A percentile compares a stretch with the other conserved stretches of the same genome.
These are phyloP conservation scores for Polydrusus tereticollis DNA, from an alignment of 2,888 invertebrate genomes.

Conservation along the genomic window DNA sequence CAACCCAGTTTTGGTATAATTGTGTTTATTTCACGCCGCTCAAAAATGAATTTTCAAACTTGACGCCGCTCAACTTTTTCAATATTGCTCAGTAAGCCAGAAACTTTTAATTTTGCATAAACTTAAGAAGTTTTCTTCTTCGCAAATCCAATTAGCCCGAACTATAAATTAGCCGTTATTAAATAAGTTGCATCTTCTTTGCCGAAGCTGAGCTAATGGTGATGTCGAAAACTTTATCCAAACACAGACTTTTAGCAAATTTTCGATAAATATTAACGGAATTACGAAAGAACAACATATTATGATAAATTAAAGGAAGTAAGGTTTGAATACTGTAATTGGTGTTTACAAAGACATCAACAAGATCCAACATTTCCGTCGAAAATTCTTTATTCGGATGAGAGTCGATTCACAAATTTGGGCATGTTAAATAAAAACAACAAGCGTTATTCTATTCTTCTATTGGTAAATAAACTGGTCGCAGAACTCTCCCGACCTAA, in stretches of 20 bases:
- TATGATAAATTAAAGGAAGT: too few species aligned
- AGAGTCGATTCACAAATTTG: too few species aligned
- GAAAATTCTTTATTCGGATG: too few species aligned
- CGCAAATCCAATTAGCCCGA: slow-evolving; percentile 39
- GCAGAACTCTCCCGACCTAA: too few species aligned
- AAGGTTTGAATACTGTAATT: too few species aligned
- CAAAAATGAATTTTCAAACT: slow-evolving; percentile 12
- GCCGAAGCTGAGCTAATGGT: neutral
- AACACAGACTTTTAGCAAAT: slow-evolving; percentile 3
- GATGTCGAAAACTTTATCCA: slow-evolving; percentile 17
- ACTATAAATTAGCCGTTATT: slow-evolving; percentile 42
- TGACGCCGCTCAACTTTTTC: slow-evolving; percentile 34
- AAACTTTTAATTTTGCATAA: slow-evolving; percentile 41
- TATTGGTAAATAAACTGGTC: too few species aligned
- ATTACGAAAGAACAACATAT: too few species aligned
- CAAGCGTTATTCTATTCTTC: too few species aligned
- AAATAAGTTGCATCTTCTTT: slow-evolving; percentile 38
- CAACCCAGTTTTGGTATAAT: neutral
- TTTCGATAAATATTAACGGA: neutral
- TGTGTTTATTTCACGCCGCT: neutral
- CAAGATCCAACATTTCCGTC: too few species aligned
- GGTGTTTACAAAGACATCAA: too few species aligned
- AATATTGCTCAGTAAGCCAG: slow-evolving; percentile 33
- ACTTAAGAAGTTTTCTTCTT: slow-evolving; percentile 32
- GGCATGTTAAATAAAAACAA: too few species aligned